Evolutionary conservation across 2,888 invertebrate genomes (phyloP).

Genomic region (Cenopis cana): DNA sequence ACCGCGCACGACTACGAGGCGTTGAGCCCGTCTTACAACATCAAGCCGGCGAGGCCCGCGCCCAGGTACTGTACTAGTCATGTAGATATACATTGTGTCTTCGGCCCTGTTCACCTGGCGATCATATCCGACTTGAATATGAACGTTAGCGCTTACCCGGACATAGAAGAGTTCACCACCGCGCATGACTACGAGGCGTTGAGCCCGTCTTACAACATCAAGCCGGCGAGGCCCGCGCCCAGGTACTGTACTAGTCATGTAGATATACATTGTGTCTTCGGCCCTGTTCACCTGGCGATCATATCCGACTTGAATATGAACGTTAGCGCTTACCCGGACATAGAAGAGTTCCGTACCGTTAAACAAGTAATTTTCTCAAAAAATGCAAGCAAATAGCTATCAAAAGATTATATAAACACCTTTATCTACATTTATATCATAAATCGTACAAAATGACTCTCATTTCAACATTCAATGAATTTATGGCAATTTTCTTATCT

Average conservation of each 20-base stretch:
- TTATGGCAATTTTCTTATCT: too few species aligned
- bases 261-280: neutral
- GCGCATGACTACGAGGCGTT: conserved; percentile 91
- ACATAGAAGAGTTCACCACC: conserved; percentile 77
- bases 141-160: conserved; percentile 80
- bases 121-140: conserved; percentile 81
- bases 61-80: conserved; percentile 51
- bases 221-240: conserved; percentile 79
- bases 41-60: conserved; percentile 80
- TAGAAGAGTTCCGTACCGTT: conserved; percentile 79
- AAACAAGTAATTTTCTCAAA: too few species aligned
- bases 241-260: neutral
- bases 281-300: conserved; percentile 63
- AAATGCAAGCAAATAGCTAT: too few species aligned
- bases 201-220: conserved; percentile 85
- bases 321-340: conserved; percentile 75
- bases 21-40: conserved; percentile 85
- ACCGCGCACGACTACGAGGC: conserved; percentile 90
- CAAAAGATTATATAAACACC: too few species aligned
- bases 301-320: conserved; percentile 83
- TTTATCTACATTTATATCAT: too few species aligned
- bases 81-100: too few species aligned
- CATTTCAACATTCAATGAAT: too few species aligned
- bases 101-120: conserved; percentile 57
- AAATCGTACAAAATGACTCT: too few species aligned